Conservation (phyloP, 2,113 vertebrate species). For the Baryphthengus martii region DNA sequence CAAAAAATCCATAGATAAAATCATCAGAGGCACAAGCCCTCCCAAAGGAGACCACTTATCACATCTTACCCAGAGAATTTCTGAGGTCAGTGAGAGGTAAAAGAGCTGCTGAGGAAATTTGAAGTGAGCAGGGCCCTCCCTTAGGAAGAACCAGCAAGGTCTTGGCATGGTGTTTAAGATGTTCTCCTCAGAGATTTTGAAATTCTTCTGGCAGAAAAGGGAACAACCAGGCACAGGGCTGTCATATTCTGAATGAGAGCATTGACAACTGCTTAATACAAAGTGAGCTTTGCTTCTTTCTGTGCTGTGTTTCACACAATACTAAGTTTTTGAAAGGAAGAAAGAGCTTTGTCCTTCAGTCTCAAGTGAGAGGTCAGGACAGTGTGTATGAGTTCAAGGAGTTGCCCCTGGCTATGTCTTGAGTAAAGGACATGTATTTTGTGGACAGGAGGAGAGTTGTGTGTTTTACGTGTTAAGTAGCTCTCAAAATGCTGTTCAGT, state of each 20-base stretch:
- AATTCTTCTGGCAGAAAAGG: neutral
- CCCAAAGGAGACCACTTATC: neutral
- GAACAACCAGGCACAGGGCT: neutral
- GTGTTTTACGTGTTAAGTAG: neutral
- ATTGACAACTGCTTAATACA: neutral
- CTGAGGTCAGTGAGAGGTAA: neutral
- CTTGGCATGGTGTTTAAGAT: neutral
- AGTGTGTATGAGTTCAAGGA: neutral
- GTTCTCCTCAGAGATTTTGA: neutral
- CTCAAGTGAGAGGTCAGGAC: neutral
- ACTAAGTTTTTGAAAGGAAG: neutral
- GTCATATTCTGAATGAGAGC: neutral
- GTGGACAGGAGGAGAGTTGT: neutral
- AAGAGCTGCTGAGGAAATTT: neutral
- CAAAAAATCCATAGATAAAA: neutral
- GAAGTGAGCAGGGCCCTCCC: neutral
- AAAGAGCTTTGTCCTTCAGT: neutral
- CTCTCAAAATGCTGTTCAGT: neutral
- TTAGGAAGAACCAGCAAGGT: neutral
- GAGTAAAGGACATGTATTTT: neutral
- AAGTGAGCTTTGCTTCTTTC: neutral
- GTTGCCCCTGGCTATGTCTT: neutral
- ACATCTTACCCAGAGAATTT: neutral
- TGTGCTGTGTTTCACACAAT: neutral
- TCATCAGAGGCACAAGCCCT: neutral